Evolutionary conservation across 2,888 invertebrate species (phyloP).

Genomic region (Agriopis leucophaearia): DNA sequence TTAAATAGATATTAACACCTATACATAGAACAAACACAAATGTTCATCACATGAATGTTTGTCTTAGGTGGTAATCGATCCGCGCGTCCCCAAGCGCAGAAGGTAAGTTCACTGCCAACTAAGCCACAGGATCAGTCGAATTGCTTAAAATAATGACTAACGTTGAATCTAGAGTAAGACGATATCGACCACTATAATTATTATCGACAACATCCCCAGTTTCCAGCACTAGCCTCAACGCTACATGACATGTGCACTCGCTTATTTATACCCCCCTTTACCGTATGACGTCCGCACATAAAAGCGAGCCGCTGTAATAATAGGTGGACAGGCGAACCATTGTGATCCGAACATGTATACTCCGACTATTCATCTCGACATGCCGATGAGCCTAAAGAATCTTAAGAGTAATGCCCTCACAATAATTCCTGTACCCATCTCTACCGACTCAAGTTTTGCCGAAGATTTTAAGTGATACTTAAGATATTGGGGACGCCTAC

Average conservation of each 20-base stretch:
- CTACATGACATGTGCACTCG: constrained; percentile 70
- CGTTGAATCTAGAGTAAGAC: too few species aligned
- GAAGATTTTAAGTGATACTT: constrained; percentile 33
- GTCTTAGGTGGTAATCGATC: too few species aligned
- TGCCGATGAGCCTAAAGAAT: constrained; percentile 64
- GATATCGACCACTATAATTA: background rate
- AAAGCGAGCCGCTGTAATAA: constrained; percentile 74
- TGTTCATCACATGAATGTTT: too few species aligned
- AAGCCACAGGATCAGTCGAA: too few species aligned
- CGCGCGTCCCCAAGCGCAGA: too few species aligned
- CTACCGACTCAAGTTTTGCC: constrained; percentile 35
- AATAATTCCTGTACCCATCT: constrained; percentile 61
- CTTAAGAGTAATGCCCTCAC: constrained; percentile 66
- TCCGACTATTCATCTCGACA: constrained; percentile 69
- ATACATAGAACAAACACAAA: too few species aligned
- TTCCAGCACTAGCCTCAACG: constrained; percentile 50
- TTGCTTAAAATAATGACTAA: background rate
- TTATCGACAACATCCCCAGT: constrained; percentile 6
- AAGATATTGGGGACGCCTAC: constrained; percentile 42
- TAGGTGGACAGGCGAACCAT: constrained; percentile 72
- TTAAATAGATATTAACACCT: too few species aligned
- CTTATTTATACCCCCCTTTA: constrained; percentile 71
- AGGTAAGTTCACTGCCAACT: too few species aligned
- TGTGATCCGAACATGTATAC: constrained; percentile 65
- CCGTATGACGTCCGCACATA: constrained; percentile 68